Conservation (phyloP, 2,888 invertebrate genomes). For the Druceiella hillmani region DNA sequence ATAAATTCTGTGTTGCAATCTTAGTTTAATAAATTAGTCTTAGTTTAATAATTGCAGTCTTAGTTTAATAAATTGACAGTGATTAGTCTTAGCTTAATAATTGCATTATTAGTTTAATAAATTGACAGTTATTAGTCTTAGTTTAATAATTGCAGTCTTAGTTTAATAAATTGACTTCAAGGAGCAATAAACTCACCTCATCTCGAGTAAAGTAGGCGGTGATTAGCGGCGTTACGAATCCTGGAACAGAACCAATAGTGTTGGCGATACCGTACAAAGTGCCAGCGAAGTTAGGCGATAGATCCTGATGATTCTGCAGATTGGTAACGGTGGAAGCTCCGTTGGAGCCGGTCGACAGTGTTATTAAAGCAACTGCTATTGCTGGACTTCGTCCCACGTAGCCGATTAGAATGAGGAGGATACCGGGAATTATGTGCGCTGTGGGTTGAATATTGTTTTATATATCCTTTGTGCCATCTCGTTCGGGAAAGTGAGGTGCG, state of each 20-base stretch:
- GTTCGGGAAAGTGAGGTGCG: no score
- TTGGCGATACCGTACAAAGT: constrained; percentile 73
- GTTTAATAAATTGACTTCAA: no score
- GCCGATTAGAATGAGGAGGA: constrained; percentile 50
- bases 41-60: no score
- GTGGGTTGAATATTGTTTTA: no score
- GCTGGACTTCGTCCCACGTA: constrained; percentile 58
- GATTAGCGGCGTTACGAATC: constrained; percentile 66
- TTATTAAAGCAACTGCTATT: constrained; percentile 60
- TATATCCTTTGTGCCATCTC: no score
- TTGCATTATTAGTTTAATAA: no score
- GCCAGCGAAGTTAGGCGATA: constrained; percentile 74
- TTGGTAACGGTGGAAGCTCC: constrained; percentile 58
- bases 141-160: no score
- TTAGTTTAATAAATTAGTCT: no score
- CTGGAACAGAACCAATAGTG: constrained; percentile 65
- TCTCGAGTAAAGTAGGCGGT: constrained; percentile 60
- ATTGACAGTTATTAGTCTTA: no score
- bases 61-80: no score
- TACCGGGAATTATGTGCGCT: constrained; percentile 51
- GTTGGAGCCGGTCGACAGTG: constrained; percentile 62
- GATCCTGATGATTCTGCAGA: constrained; percentile 63
- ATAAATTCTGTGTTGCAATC: no score
- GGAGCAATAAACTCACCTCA: constrained; percentile 38
- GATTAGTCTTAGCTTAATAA: no score